Base-by-base conservation (phyloP, 2,113 vertebrate genomes). In the Pelvicachromis taeniatus region DNA sequence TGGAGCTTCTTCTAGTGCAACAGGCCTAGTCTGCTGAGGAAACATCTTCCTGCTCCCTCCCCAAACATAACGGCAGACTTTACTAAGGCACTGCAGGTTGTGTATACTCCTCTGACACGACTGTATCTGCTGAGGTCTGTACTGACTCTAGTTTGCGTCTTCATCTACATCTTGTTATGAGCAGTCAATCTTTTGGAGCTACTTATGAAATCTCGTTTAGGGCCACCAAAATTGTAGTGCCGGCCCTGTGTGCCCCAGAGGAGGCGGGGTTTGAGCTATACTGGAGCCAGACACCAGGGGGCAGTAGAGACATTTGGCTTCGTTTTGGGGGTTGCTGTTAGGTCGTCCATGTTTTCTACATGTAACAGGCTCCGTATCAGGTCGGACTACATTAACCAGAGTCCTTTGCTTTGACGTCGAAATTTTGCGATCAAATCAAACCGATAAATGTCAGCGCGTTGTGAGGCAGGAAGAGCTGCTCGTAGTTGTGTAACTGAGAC, bases 381-480 rank as follows among this genome's bases (percentile, higher is more conserved):
- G 2, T 2, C 7, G 10, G 1, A 90, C 85, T 81, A 84, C 88
- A 26, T 50, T 84, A 73, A 33, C 92, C 91, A 90, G 3, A 82
- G 53, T 81, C 1, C 89, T 16, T 42, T 31, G 31, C 77, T 1
- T 9, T 4, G 2, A 23, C 56, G 59, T 31, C 4, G 31, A 26
- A 78, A 78, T 73, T 59, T 38, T 14, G 10, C n/a, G 58, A 38
- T 93, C 82, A 84, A 86, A 83, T 38, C 50, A 21, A 86, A 80
- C 87, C 77, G 86, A 85, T 40, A 16, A 79, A 11, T 38, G 52
- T n/a, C 14, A 50, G 19, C 21, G 80, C 5, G 59, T 2, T 54
- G 78, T 50, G 29, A 56, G 59, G 42, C 35, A 3, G 59, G 21
- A 17, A 26, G 85, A 40, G 33, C 14, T 45, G 11, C 16, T 23